Conservation (phyloP, 2,797 vertebrate species). For the Fistularia tabacaria region DNA sequence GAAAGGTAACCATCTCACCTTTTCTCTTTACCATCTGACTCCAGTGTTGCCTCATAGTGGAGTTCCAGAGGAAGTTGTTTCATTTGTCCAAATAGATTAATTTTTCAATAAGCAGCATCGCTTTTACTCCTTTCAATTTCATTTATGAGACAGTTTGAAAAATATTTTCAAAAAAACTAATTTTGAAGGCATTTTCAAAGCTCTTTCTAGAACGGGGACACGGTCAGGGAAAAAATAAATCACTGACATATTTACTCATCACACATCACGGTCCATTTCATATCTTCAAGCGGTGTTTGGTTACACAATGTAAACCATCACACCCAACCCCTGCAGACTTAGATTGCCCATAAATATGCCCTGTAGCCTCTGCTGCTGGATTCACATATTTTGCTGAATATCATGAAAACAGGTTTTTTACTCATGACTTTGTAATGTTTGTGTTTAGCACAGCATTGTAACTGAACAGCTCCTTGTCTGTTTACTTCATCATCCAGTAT, state of each 20-base stretch:
- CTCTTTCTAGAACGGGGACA: too few species aligned
- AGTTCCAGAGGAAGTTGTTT: not conserved
- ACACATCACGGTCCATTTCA: too few species aligned
- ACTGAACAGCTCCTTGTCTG: conserved; percentile 29
- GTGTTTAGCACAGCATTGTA: conserved; percentile 38
- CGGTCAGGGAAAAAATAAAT: too few species aligned
- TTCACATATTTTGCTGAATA: conserved; percentile 45
- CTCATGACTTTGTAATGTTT: conserved; percentile 48
- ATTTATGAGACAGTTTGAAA: too few species aligned
- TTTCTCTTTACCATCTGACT: not conserved
- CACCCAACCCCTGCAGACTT: not conserved
- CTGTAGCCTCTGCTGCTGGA: conserved; percentile 9
- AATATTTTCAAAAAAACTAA: too few species aligned
- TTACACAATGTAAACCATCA: too few species aligned
- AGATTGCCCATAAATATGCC: conserved; percentile 23
- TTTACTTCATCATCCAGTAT: conserved; percentile 55
- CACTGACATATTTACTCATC: too few species aligned
- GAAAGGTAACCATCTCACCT: conserved; percentile 76
- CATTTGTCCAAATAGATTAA: too few species aligned
- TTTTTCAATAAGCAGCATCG: too few species aligned
- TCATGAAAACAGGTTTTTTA: conserved; percentile 54
- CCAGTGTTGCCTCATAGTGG: not conserved
- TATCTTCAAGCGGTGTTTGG: too few species aligned
- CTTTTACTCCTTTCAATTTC: too few species aligned
- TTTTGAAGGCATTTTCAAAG: too few species aligned